A percentile compares a stretch with the other conserved stretches of the same genome.
These are phyloP conservation scores for Enteromius trimaculatus DNA, from an alignment of 2,797 vertebrate species.

Conservation along the genomic window DNA sequence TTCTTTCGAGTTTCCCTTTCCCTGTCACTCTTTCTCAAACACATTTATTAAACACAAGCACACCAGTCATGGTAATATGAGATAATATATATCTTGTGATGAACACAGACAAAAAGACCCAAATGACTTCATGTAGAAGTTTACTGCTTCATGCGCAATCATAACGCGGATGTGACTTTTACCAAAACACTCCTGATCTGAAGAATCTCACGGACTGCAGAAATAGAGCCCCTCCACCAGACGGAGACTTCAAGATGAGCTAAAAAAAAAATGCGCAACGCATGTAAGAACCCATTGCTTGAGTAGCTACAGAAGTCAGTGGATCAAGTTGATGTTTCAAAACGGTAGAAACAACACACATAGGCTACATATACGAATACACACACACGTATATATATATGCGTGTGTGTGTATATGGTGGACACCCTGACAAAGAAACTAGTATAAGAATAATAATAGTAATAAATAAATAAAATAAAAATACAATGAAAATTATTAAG, in stretches of 20 bases:
- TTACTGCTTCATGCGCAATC: constrained; percentile 39
- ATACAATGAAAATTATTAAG: not conserved
- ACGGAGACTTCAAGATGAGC: constrained; percentile 14
- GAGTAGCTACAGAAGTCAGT: not conserved
- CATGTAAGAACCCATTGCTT: not conserved
- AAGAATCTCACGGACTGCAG: constrained; percentile 45
- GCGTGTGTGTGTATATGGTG: too few species aligned
- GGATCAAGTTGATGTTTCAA: not conserved
- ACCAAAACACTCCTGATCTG: constrained; percentile 36
- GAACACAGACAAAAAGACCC: not conserved
- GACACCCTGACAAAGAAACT: not conserved
- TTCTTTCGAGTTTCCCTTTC: not conserved
- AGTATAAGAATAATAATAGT: too few species aligned
- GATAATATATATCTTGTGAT: not conserved
- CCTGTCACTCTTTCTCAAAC: not conserved
- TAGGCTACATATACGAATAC: too few species aligned
- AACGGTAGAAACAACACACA: not conserved
- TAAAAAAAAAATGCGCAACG: not conserved
- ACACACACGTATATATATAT: too few species aligned
- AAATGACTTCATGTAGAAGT: not conserved
- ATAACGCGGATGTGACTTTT: constrained; percentile 36
- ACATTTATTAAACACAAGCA: not conserved
- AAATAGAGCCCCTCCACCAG: constrained; percentile 18
- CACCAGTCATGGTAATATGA: not conserved
- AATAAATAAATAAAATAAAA: too few species aligned